Conservation (phyloP, 2,113 vertebrate species). For the Tragelaphus imberbis region DNA sequence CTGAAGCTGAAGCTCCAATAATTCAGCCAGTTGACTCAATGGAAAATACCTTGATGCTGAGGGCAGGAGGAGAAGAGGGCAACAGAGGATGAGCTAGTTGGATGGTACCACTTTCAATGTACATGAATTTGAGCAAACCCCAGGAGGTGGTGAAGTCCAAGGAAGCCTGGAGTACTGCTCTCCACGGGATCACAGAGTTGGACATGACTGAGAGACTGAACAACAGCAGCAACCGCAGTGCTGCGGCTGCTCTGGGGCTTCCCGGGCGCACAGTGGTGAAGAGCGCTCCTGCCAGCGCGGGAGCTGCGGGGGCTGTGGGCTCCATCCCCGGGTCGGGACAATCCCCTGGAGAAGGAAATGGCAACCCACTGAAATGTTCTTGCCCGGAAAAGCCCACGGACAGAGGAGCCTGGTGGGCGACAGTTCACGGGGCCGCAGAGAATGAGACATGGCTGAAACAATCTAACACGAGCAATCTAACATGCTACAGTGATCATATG, state of each 20-base stretch:
- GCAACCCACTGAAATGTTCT: rapidly evolving
- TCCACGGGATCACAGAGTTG: rapidly evolving
- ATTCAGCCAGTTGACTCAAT: not conserved
- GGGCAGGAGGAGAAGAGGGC: not conserved
- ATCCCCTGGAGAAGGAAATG: not conserved
- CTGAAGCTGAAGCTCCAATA: not conserved
- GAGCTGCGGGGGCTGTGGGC: not conserved
- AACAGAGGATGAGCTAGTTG: not conserved
- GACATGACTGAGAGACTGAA: rapidly evolving
- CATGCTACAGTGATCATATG: rapidly evolving
- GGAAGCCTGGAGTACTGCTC: rapidly evolving
- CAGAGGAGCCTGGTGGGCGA: not conserved
- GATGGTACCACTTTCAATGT: rapidly evolving
- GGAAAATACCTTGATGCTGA: not conserved
- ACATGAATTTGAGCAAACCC: not conserved
- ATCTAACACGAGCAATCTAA: not conserved
- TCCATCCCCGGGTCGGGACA: no score
- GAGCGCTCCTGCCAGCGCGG: rapidly evolving
- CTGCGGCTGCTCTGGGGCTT: not conserved
- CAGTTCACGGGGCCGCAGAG: rapidly evolving
- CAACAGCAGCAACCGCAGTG: rapidly evolving
- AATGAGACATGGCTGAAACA: not conserved
- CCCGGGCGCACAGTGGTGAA: rapidly evolving
- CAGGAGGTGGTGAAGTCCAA: not conserved
- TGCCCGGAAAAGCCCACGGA: rapidly evolving